phyloP scores from a whole-genome alignment of 2,888 invertebrate genomes.

The Achlya flavicornis region DNA sequence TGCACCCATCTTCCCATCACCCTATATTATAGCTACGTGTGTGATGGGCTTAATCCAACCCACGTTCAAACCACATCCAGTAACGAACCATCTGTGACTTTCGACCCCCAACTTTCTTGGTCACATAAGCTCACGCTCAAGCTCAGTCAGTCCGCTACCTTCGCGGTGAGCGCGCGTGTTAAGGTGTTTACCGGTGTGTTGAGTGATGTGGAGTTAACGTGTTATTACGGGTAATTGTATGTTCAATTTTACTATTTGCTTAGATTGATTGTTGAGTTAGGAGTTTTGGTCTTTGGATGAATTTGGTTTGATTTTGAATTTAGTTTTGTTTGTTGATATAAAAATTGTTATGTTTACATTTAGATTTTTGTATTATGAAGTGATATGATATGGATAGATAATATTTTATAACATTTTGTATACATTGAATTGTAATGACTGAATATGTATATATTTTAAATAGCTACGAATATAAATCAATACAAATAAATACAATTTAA shows the following conservation, averaged over 20 bases:
- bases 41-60: too few species aligned
- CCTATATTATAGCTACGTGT: too few species aligned
- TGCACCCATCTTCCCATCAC: too few species aligned
- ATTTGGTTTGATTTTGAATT: background rate
- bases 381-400: too few species aligned
- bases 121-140: background rate
- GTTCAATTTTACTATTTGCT: background rate
- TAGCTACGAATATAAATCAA: too few species aligned
- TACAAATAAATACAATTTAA: too few species aligned
- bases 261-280: background rate
- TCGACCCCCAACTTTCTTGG: slow-evolving; percentile 14
- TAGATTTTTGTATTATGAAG: too few species aligned
- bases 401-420: too few species aligned
- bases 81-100: slow-evolving; percentile 14
- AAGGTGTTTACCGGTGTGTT: too few species aligned
- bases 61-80: slow-evolving; percentile 28
- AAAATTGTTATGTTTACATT: too few species aligned
- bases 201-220: background rate
- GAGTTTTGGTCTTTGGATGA: background rate
- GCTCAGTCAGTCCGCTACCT: slow-evolving; percentile 14
- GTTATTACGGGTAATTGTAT: background rate
- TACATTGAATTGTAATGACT: too few species aligned
- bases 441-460: too few species aligned
- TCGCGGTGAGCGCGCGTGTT: background rate
- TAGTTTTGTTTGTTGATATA: background rate